Conservation (phyloP, 2,888 invertebrate genomes). For the Sinelater perroti region DNA sequence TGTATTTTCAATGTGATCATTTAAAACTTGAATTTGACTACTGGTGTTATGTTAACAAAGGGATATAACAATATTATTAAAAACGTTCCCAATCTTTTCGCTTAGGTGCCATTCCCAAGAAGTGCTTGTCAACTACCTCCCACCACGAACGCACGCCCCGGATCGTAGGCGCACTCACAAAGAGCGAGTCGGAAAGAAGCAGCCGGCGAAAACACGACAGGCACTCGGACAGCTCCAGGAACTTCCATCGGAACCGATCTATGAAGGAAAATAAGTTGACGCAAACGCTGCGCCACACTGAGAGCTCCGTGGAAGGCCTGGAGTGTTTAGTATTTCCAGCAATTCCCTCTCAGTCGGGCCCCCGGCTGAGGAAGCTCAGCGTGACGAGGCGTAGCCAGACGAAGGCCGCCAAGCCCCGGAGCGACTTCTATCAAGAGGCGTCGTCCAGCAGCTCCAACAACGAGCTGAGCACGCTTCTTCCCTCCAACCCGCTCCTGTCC, state of each 20-base stretch:
- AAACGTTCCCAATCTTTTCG: no score
- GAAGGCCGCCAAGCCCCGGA: slow-evolving; percentile 58
- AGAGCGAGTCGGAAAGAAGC: slow-evolving; percentile 57
- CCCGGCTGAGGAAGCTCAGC: slow-evolving; percentile 41
- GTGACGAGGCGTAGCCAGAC: slow-evolving; percentile 56
- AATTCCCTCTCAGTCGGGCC: slow-evolving; percentile 56
- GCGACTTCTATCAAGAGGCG: slow-evolving; percentile 63
- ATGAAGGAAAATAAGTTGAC: slow-evolving; percentile 54
- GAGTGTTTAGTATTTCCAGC: slow-evolving; percentile 60
- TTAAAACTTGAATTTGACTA: not conserved
- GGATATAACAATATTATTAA: not conserved
- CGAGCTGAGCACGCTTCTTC: slow-evolving; percentile 72
- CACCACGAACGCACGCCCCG: slow-evolving; percentile 40
- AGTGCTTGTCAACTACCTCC: slow-evolving; percentile 52
- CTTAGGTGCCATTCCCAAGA: slow-evolving; percentile 75
- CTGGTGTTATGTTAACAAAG: not conserved
- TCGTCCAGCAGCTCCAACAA: slow-evolving; percentile 70
- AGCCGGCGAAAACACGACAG: slow-evolving; percentile 44
- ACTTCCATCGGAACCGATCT: slow-evolving; percentile 44
- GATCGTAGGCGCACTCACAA: slow-evolving; percentile 48
- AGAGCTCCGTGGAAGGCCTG: slow-evolving; percentile 52
- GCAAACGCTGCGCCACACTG: slow-evolving; percentile 48
- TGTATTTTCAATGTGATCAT: no score
- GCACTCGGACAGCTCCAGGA: slow-evolving; percentile 38
- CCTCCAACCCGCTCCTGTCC: slow-evolving; percentile 65